Evolutionary conservation across 2,888 invertebrate species (phyloP), one percentile per base, ranked within the genome.

Genomic region (Synergus gifuensis): DNA sequence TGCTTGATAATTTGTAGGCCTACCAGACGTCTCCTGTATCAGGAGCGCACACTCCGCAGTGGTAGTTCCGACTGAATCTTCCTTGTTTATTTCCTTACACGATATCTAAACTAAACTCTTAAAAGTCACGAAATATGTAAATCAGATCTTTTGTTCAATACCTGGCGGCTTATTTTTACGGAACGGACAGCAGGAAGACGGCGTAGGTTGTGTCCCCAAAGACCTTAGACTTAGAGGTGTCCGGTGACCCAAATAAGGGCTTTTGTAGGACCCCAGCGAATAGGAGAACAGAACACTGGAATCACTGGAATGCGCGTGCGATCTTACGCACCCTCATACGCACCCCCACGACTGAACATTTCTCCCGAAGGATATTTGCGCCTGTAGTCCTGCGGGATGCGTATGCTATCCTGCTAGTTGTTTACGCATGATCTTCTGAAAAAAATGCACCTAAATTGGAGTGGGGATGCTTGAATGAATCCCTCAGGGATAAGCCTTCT

Each of bases 201-300:
- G 77, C 81, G 88, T 85, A 86, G 89, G 89, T 91, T 64, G 80
- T 76, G 76, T 76, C 67, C 78, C 76, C 81, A 82, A 79, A 82
- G 87, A 88, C 87, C 87, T 90, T 86, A 36, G 22, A 28, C 22
- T 28, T 36, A 85, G 85, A 86, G 87, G 87, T 87, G 88, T 86
- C 86, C 88, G 86, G 86, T 91, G 91, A 91, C 91, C 92, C 91
- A 91, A 90, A 91, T 91, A 92, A 92, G 91, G 92, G 92, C 91
- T 92, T 92, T 91, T 89, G 90, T 91, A 91, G 92, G 91, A 92
- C 90, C 91, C 90, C 87, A 81, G 79, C 62, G 87, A 92, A 81
- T 90, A 91, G 92, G 92, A 88, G 87, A 90, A 79, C 88, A 92
- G 88, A 81, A 86, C 40, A 82, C 82, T 77, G 40, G 54, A 64